These are phyloP conservation scores for Peromyscus eremicus DNA, from an alignment of 2,797 vertebrate genomes.

Conservation along the genomic window DNA sequence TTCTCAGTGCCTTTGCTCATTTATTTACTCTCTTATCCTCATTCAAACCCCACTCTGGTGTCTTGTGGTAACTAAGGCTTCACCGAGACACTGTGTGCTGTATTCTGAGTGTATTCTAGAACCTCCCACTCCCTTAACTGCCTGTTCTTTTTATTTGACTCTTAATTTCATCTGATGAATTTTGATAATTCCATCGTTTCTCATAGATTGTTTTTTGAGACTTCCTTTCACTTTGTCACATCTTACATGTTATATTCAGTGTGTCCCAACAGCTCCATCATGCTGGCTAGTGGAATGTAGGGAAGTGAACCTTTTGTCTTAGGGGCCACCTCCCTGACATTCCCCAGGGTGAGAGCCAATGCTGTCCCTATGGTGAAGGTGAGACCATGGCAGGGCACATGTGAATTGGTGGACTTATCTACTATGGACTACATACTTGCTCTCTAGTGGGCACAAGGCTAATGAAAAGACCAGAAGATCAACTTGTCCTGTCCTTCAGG, in stretches of 20 bases:
- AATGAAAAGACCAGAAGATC: fast-evolving
- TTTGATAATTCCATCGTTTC: not conserved
- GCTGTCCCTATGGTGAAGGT: not conserved
- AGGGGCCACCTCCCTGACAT: too few species aligned
- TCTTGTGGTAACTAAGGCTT: not conserved
- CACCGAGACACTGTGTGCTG: not conserved
- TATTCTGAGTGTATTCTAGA: fast-evolving
- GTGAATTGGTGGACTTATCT: not conserved
- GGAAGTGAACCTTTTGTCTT: not conserved
- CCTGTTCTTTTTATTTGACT: not conserved
- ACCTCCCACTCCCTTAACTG: fast-evolving
- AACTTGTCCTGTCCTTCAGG: not conserved
- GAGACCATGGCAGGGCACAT: not conserved
- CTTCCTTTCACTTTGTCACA: not conserved
- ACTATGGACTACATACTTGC: not conserved
- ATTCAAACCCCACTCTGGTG: too few species aligned
- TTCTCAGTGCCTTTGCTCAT: not conserved
- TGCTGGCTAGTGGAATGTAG: not conserved
- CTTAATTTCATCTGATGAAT: not conserved
- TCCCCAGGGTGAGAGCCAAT: not conserved
- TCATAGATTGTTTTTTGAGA: not conserved
- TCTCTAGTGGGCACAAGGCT: not conserved
- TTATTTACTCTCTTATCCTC: not conserved
- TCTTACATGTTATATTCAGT: not conserved
- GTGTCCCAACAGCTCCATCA: not conserved